Evolutionary conservation across 53 echinoderm and acorn worm species (phyloP).

Genomic region (Patiria pectinifera): DNA sequence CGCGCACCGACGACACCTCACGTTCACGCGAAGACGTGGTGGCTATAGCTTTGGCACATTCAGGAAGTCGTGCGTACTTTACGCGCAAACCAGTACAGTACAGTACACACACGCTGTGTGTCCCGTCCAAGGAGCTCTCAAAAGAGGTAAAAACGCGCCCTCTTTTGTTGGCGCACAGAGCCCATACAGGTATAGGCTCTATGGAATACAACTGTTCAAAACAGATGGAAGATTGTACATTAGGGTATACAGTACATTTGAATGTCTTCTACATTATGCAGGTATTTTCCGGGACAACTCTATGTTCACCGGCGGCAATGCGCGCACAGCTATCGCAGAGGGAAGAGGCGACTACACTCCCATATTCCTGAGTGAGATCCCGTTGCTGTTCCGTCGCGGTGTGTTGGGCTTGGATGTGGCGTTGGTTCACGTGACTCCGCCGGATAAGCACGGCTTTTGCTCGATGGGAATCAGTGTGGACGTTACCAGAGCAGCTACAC

Average conservation of each 20-base stretch:
- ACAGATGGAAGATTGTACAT: not conserved
- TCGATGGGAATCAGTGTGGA: constrained; percentile 57
- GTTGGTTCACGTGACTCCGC: constrained; percentile 48
- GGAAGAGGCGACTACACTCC: constrained; percentile 45
- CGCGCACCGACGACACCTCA: too few species aligned
- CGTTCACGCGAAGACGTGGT: too few species aligned
- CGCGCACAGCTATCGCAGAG: constrained; percentile 24
- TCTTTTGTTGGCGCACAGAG: too few species aligned
- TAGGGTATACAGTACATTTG: not conserved
- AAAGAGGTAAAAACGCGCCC: too few species aligned
- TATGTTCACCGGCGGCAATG: constrained; percentile 52
- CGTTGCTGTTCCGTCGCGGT: constrained; percentile 41
- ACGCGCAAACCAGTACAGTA: too few species aligned
- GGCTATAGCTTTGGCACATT: too few species aligned
- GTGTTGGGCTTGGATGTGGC: constrained; percentile 43
- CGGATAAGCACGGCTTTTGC: constrained; percentile 58
- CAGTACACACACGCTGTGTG: too few species aligned
- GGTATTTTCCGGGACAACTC: constrained; percentile 55
- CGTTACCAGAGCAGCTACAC: constrained; percentile 37
- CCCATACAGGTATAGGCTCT: too few species aligned
- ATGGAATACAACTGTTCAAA: too few species aligned
- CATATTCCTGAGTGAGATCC: constrained; percentile 58
- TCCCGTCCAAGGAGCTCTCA: too few species aligned
- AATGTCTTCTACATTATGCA: not conserved
- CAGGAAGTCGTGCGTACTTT: too few species aligned